These are phyloP conservation scores for Lycocerus yunnanus DNA, from an alignment of 2,888 invertebrate species.

Conservation along the genomic window DNA sequence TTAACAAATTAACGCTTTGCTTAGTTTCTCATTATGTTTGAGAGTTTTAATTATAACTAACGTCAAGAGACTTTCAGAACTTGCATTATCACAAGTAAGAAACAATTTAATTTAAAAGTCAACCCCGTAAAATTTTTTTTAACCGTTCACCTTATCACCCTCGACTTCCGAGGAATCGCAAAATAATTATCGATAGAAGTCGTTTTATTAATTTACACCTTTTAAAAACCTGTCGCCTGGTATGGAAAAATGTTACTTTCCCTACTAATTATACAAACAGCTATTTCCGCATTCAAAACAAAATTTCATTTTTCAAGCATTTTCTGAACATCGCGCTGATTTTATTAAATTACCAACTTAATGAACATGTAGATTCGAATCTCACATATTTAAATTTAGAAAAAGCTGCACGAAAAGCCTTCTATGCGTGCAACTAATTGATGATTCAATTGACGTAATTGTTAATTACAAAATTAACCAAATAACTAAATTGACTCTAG, in stretches of 20 bases:
- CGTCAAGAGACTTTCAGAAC: background rate
- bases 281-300: background rate
- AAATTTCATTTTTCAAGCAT: background rate
- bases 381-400: background rate
- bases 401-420: background rate
- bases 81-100: background rate
- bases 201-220: no score
- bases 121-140: background rate
- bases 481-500: background rate
- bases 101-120: background rate
- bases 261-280: no score
- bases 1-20: background rate
- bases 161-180: no score
- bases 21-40: background rate
- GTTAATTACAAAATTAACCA: background rate
- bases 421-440: background rate
- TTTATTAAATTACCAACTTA: background rate
- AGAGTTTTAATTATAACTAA: background rate
- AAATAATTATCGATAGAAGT: no score
- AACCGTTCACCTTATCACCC: no score
- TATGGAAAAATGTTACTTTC: no score
- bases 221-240: no score
- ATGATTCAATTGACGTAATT: background rate
- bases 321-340: no score
- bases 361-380: background rate